Percentiles rank a stretch among this genome's conserved stretches.
Evolutionary conservation across 2,113 vertebrate genomes (phyloP).

Genomic region (Mobula hypostoma): DNA sequence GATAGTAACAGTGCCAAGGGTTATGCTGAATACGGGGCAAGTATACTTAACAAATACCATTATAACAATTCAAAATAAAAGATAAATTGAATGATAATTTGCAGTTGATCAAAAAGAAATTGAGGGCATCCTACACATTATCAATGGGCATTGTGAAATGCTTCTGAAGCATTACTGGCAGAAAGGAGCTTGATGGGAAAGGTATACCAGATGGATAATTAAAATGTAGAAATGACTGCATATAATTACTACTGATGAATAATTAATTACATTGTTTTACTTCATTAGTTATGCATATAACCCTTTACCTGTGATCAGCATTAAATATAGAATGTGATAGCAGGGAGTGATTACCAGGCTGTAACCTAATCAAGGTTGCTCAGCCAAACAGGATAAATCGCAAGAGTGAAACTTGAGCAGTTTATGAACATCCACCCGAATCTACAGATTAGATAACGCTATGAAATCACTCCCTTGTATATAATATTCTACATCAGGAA

Average conservation of each 20-base stretch:
- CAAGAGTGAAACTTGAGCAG: slow-evolving; percentile 18
- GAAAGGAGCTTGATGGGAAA: neutral
- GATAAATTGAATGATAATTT: neutral
- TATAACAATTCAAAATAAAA: neutral
- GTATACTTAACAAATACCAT: neutral
- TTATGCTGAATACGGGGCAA: neutral
- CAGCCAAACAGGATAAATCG: slow-evolving; percentile 9
- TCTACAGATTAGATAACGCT: slow-evolving; percentile 17
- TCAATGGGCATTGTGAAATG: neutral
- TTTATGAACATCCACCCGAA: slow-evolving; percentile 26
- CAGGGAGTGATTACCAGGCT: slow-evolving; percentile 26
- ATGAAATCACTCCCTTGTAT: slow-evolving; percentile 29
- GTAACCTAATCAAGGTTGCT: slow-evolving; percentile 26
- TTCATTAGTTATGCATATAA: slow-evolving; percentile 37
- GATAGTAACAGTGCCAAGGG: neutral
- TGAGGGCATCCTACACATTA: neutral
- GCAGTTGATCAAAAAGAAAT: neutral
- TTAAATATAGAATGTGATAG: slow-evolving; percentile 31
- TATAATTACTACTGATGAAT: slow-evolving; percentile 37
- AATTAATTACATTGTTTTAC: slow-evolving; percentile 37
- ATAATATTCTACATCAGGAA: neutral
- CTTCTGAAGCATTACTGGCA: neutral
- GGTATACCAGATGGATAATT: slow-evolving; percentile 33
- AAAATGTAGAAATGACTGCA: slow-evolving; percentile 32
- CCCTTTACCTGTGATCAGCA: slow-evolving; percentile 36